Conservation (phyloP, 2,888 invertebrate species). For the Pterobdella sp. region DNA sequence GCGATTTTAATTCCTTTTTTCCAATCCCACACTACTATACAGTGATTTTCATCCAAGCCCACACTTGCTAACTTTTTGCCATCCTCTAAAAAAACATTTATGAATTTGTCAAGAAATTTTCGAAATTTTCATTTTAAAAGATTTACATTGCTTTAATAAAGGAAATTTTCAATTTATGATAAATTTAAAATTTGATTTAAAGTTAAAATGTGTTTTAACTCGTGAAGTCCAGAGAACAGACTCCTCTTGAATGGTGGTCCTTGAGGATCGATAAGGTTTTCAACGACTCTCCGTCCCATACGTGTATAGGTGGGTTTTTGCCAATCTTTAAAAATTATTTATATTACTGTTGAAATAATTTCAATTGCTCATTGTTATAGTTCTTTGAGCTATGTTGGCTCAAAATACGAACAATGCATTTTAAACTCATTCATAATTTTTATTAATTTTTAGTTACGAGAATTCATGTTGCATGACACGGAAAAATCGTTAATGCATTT, state of each 20-base stretch:
- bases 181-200: no score
- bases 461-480: background rate
- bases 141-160: no score
- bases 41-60: conserved; percentile 52
- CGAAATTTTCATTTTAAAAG: no score
- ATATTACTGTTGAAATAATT: no score
- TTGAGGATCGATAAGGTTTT: conserved; percentile 51
- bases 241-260: conserved; percentile 50
- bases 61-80: conserved; percentile 52
- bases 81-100: conserved; percentile 43
- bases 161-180: no score
- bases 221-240: conserved; percentile 52
- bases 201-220: no score
- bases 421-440: background rate
- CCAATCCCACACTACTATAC: conserved; percentile 54
- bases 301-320: conserved; percentile 49
- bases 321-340: conserved; percentile 46
- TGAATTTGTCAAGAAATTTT: no score
- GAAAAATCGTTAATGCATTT: background rate
- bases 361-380: no score
- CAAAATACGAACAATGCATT: no score
- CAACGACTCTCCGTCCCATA: conserved; percentile 52
- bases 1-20: conserved; percentile 52
- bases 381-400: no score
- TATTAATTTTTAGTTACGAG: background rate